Evolutionary conservation across 2,797 vertebrate genomes (phyloP), one percentile per base, ranked within the genome.

Genomic region (Hyperoplus lanceolatus): DNA sequence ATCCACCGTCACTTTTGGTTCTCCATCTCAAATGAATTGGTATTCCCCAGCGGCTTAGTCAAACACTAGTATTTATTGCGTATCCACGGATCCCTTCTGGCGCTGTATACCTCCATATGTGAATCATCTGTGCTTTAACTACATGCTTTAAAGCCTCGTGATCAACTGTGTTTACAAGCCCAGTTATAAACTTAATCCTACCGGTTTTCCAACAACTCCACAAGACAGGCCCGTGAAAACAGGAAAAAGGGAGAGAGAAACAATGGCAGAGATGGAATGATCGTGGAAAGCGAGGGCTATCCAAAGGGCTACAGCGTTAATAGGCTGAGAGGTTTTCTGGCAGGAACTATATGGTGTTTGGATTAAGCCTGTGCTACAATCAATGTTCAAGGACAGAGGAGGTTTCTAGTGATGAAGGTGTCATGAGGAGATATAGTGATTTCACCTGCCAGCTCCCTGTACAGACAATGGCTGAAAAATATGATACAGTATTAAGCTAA

Each of bases 301-400:
- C 39, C 69, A 87, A 77, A 56, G 69, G 73, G 64, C 76, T 77
- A 76, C 83, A 89, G 78, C 39, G 45, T 72, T 90, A 89, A 92
- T 89, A 87, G 85, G 77, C 83, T 90, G 80, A 93, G 81, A 91
- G 88, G 87, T 81, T 88, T 90, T 89, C 89, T 91, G 88, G 88
- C 80, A 89, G 77, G 72, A 87, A 77, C 76, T 77, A 79, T 87
- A 80, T 74, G 69, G 87, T 81, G 86, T 89, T 89, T 83, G 88
- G 89, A 91, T 91, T 84, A 84, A 74, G 56, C 80, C 76, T 56
- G 70, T 56, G 87, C 73, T 80, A 55, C 89, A 90, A 92, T 92
- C 90, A 92, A 68, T 82, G 87, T 70, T 90, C 89, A 91, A 94
- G 92, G 93, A 89, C 91, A 65, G 80, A 63, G 69, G 78, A 82